Evolutionary conservation across 2,888 invertebrate genomes (phyloP).

Genomic region (Oscheius myriophilus): DNA sequence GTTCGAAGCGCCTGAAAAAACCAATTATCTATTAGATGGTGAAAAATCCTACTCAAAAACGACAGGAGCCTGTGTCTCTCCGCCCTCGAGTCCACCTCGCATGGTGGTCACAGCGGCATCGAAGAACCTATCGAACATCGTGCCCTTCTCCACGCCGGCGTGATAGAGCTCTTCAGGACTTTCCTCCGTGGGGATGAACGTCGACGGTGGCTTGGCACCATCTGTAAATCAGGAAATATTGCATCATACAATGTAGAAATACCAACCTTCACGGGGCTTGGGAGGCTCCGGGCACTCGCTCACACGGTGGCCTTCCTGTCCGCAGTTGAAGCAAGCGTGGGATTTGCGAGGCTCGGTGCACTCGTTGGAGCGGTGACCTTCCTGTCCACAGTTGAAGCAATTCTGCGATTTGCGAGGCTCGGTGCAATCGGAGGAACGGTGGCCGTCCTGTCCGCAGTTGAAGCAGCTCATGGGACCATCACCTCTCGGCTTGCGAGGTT

Average conservation of each 20-base stretch:
- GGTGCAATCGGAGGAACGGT: conserved; percentile 64
- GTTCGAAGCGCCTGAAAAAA: conserved; percentile 25
- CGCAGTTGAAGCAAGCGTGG: conserved; percentile 75
- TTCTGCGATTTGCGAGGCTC: conserved; percentile 49
- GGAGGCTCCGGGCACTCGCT: too few species aligned
- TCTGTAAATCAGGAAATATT: too few species aligned
- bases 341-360: conserved; percentile 34
- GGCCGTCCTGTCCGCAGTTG: conserved; percentile 63
- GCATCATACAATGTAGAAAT: too few species aligned
- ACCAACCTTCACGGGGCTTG: conserved; percentile 25
- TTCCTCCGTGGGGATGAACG: conserved; percentile 14
- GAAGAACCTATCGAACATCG: conserved; percentile 46
- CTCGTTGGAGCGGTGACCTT: conserved; percentile 45
- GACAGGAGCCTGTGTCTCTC: conserved; percentile 11
- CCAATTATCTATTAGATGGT: too few species aligned
- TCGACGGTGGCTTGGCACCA: conserved; percentile 16
- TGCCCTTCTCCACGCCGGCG: not conserved
- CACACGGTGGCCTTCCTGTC: too few species aligned
- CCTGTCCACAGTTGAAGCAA: conserved; percentile 51
- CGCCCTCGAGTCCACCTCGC: not conserved
- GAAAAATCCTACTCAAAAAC: conserved; percentile 80
- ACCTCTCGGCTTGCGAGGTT: too few species aligned
- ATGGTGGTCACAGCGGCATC: conserved; percentile 37
- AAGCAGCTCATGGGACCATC: conserved; percentile 58
- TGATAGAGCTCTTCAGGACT: conserved; percentile 6